A percentile compares a stretch with the other conserved stretches of the same genome.
phyloP scores from a whole-genome alignment of 2,797 vertebrate species.

The Salmo trutta region DNA sequence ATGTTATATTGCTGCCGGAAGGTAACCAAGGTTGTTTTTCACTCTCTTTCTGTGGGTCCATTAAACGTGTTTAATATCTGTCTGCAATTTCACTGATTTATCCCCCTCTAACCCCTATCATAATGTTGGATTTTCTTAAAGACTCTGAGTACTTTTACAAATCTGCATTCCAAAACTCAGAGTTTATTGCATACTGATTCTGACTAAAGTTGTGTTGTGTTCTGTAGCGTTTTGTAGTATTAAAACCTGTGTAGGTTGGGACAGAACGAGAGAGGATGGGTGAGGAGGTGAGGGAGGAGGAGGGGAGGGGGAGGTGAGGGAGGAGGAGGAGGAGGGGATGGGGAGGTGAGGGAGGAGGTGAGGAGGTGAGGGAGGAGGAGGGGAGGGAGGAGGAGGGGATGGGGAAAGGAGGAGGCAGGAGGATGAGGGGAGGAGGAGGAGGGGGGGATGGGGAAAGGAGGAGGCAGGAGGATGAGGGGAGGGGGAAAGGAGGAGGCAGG shows the following conservation, averaged over 20 bases:
- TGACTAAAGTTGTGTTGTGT: neutral
- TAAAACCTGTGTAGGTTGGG: no score
- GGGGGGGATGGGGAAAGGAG: no score
- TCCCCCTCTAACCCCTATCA: slow-evolving; percentile 60
- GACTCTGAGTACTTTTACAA: slow-evolving; percentile 21
- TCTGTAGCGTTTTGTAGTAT: no score
- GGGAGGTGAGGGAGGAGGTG: slow-evolving; percentile 1
- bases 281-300: no score
- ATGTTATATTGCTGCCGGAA: slow-evolving; percentile 77
- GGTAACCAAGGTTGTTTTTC: slow-evolving; percentile 74
- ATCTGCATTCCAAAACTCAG: slow-evolving; percentile 56
- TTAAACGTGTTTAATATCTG: slow-evolving; percentile 58
- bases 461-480: no score
- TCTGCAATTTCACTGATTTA: neutral
- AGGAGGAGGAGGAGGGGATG: neutral
- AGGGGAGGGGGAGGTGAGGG: no score
- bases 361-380: no score
- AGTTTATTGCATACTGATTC: slow-evolving; percentile 10
- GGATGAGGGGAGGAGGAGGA: no score
- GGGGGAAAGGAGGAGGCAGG: no score
- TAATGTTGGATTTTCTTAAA: slow-evolving; percentile 58
- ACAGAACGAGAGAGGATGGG: no score
- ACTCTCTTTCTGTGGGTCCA: slow-evolving; percentile 63
- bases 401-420: no score
- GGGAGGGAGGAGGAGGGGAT: no score